Evolutionary conservation across 64 coral and sea anemone genomes (phyloP), one percentile per base, ranked within the genome.

Genomic region (Orbicella faveolata): DNA sequence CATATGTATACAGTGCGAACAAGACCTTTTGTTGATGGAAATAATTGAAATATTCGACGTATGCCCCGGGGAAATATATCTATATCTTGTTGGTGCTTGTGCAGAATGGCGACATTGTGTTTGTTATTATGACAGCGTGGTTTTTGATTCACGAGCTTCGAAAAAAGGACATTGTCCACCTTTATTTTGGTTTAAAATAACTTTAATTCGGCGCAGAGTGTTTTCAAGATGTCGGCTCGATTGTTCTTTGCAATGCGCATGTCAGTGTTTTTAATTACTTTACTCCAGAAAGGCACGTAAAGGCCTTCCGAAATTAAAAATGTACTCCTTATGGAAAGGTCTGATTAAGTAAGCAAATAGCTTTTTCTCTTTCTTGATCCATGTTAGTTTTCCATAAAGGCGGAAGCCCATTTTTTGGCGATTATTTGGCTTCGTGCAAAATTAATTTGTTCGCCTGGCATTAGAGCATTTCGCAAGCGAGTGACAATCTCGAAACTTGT

Each of bases 341-440:
- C 63, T 85, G 64, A 85, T 68, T 85, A 73, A 85, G 65, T 72
- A 41, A 72, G 63, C 82, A 85, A 85, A 85, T 85, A 85, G 82
- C 36, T 39, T 85, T 85, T 85, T 70, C 23, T 83, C 34, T 37
- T 39, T 63, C 63, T 39, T 83, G 80, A 83, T 83, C 80, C 80
- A 17, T 69, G 80, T 83, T 83, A 48, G 80, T 83, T 67, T 83
- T 83, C 36, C 16, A 83, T 83, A 67, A 67, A 59, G 61, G 80
- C 80, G 80, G 80, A 73, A 85, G 64, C 82, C 23, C 34, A 85
- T 72, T 73, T 85, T 72, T 85, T 41, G 63, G 64, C 64, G 41
- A 85, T 83, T 83, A 83, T 85, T 85, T 85, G 72, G 25, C 70
- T 85, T 85, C 65, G 63, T 52, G n/a, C 21, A 85, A 84, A 85